phyloP scores from a whole-genome alignment of 2,888 invertebrate genomes.

The Mimumesa dahlbomi region DNA sequence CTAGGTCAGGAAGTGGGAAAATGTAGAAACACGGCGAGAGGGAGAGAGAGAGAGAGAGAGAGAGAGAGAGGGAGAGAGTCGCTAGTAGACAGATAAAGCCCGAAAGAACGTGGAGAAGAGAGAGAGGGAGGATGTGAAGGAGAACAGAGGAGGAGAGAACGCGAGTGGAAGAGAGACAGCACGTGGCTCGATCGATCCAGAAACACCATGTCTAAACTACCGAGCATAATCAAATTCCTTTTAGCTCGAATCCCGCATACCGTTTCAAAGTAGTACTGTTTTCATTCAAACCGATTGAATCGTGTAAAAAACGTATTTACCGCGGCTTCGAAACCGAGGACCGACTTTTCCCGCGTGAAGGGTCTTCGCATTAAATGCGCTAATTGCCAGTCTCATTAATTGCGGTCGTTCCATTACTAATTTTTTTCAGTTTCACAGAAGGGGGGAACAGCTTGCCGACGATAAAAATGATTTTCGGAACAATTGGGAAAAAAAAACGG shows the following conservation, averaged over 20 bases:
- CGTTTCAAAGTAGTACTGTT: conserved; percentile 56
- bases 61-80: conserved; percentile 12
- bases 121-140: conserved; percentile 1
- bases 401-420: conserved; percentile 34
- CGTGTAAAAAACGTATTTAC: conserved; percentile 26
- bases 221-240: conserved; percentile 67
- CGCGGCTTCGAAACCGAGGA: conserved; percentile 6
- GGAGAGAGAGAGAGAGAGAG: conserved; percentile 36
- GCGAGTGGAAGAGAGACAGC: conserved; percentile 33
- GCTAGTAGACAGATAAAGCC: conserved; percentile 8
- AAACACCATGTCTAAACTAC: conserved; percentile 66
- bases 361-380: conserved; percentile 19
- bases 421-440: conserved; percentile 19
- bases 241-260: conserved; percentile 53
- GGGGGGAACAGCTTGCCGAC: not conserved
- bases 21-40: conserved; percentile 6
- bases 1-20: not conserved
- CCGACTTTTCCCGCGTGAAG: conserved; percentile 22
- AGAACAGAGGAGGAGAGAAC: not conserved
- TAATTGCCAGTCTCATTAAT: conserved; percentile 53
- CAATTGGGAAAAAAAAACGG: not conserved
- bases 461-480: not conserved
- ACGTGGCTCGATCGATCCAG: conserved; percentile 64
- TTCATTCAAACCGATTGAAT: conserved; percentile 54
- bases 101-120: conserved; percentile 3